Evolutionary conservation across 1,140 invertebrate species (phyloP).

Genomic region (Lasaia peninsularis): DNA sequence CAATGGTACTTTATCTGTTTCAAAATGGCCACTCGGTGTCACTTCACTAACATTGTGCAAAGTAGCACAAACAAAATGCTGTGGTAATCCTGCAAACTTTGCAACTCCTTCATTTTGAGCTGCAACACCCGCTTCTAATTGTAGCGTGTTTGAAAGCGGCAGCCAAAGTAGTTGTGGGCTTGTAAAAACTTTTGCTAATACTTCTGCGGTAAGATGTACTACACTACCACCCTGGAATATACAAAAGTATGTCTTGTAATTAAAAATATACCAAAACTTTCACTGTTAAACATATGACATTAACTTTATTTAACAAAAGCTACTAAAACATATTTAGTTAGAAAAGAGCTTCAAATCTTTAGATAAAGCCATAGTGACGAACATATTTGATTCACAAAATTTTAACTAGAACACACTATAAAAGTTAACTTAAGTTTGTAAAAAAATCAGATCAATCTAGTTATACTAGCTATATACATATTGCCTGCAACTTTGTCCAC

Average conservation of each 20-base stretch:
- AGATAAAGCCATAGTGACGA: too few relatives aligned
- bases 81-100: constrained; percentile 51
- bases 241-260: background rate
- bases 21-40: constrained; percentile 81
- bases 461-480: too few relatives aligned
- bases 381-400: too few relatives aligned
- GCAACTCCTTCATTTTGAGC: constrained; percentile 56
- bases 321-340: background rate
- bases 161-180: constrained; percentile 55
- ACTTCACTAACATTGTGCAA: constrained; percentile 51
- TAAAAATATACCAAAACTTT: background rate
- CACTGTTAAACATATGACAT: background rate
- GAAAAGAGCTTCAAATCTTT: too few relatives aligned
- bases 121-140: constrained; percentile 52
- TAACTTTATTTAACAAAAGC: background rate
- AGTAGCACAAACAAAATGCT: constrained; percentile 49
- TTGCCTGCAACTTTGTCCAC: too few relatives aligned
- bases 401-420: too few relatives aligned
- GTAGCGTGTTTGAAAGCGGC: constrained; percentile 51
- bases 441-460: too few relatives aligned
- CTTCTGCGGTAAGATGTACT: constrained; percentile 60
- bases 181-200: constrained; percentile 50
- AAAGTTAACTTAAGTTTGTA: too few relatives aligned
- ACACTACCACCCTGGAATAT: constrained; percentile 62
- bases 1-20: constrained; percentile 81